These are phyloP conservation scores for Microctonus aethiopoides DNA, from an alignment of 2,888 invertebrate species.

Conservation along the genomic window DNA sequence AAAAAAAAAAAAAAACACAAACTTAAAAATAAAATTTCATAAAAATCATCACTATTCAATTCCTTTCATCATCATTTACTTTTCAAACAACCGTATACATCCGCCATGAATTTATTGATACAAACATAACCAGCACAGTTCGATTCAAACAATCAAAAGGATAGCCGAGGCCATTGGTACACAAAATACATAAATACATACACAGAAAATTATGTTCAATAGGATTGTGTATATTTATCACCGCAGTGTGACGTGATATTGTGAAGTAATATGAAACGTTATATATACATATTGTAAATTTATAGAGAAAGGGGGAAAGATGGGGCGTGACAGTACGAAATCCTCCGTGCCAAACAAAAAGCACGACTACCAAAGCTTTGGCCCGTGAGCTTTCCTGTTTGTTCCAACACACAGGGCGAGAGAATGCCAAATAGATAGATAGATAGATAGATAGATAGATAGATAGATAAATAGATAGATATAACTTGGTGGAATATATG, in stretches of 20 bases:
- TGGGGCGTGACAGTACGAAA: constrained; percentile 55
- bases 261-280: constrained; percentile 10
- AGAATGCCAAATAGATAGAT: constrained; percentile 22
- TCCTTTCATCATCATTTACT: no score
- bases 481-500: constrained; percentile 6
- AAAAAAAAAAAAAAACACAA: no score
- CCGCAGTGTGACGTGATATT: constrained; percentile 21
- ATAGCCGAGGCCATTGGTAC: no score
- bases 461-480: neutral
- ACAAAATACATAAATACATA: neutral
- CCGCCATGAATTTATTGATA: no score
- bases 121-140: no score
- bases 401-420: constrained; percentile 50
- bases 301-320: constrained; percentile 39
- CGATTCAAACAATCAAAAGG: no score
- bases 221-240: neutral
- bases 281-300: constrained; percentile 23
- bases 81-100: no score
- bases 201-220: neutral
- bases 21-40: no score
- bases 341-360: constrained; percentile 62
- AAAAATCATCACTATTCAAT: no score
- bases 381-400: constrained; percentile 50
- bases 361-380: constrained; percentile 61
- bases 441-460: constrained; percentile 19